Percentiles rank a stretch among this genome's conserved stretches.
Conservation (phyloP, 2,797 vertebrate species). For the Tachyglossus aculeatus region DNA sequence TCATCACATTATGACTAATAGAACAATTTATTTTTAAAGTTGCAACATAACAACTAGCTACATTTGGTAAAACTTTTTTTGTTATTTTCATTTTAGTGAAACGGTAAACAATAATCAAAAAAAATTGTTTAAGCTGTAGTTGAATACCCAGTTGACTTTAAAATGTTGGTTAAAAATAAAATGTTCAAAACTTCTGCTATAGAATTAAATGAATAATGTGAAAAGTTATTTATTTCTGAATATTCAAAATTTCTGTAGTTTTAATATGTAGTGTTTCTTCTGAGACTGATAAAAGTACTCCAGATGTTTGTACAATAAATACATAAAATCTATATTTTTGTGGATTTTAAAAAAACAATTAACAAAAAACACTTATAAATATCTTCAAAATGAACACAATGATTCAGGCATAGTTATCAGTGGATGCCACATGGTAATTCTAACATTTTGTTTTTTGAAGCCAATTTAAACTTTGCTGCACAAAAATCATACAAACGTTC, state of each 20-base stretch:
- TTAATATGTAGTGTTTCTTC: too few species aligned
- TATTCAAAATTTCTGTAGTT: slow-evolving; percentile 32
- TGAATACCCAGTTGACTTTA: slow-evolving; percentile 22
- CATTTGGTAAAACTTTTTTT: slow-evolving; percentile 10
- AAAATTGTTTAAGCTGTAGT: background rate
- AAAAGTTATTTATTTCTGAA: background rate
- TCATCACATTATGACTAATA: background rate
- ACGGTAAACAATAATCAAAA: slow-evolving; percentile 2
- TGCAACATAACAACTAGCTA: background rate
- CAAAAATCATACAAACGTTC: background rate
- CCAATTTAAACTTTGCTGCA: slow-evolving; percentile 3
- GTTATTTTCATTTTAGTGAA: background rate
- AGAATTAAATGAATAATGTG: background rate
- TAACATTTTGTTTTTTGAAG: slow-evolving; percentile 33
- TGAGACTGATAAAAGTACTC: slow-evolving; percentile 33
- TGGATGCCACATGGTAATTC: slow-evolving; percentile 15
- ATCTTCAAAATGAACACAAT: slow-evolving; percentile 19
- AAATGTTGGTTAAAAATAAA: background rate
- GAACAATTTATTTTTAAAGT: background rate
- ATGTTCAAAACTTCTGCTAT: background rate
- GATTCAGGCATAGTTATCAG: slow-evolving; percentile 38
- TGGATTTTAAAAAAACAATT: slow-evolving; percentile 31
- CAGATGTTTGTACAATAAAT: slow-evolving; percentile 13
- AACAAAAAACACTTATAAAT: slow-evolving; percentile 40
- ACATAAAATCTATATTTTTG: slow-evolving; percentile 1